Conservation (phyloP, 1,140 invertebrate species). For the Meloidogyne exigua region DNA sequence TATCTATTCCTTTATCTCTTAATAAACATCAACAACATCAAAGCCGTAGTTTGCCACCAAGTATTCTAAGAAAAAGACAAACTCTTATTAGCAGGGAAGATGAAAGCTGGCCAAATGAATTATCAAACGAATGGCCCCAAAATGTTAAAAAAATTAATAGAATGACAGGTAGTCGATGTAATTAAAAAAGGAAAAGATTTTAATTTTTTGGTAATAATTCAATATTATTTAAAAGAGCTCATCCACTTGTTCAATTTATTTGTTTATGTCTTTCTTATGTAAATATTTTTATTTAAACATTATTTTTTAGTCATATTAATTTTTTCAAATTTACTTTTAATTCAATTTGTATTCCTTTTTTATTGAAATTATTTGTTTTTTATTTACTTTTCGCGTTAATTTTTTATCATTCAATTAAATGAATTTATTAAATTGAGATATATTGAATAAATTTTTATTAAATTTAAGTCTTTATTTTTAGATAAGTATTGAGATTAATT, state of each 20-base stretch:
- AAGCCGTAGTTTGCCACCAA: not conserved
- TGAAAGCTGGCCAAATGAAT: slow-evolving; percentile 2
- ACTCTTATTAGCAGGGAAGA: not conserved
- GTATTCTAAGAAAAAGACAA: not conserved
- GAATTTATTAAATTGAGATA: too few relatives aligned
- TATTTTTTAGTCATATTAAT: too few relatives aligned
- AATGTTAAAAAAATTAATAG: not conserved
- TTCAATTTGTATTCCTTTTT: not conserved
- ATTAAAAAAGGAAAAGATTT: not conserved
- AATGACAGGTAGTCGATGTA: not conserved
- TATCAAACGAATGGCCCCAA: not conserved
- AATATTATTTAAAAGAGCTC: not conserved
- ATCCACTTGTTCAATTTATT: not conserved
- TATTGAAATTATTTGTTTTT: not conserved
- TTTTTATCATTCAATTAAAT: too few relatives aligned
- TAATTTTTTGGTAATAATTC: not conserved
- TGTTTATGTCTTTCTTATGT: too few relatives aligned
- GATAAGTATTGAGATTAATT: too few relatives aligned
- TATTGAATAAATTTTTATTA: too few relatives aligned
- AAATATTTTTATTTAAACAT: too few relatives aligned
- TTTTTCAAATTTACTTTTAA: too few relatives aligned
- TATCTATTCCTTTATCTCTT: not conserved
- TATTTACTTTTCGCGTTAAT: too few relatives aligned
- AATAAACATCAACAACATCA: slow-evolving; percentile 2
- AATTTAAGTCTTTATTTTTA: too few relatives aligned